These are phyloP conservation scores for Oxyura jamaicensis DNA, from an alignment of 2,113 vertebrate species.

Conservation along the genomic window DNA sequence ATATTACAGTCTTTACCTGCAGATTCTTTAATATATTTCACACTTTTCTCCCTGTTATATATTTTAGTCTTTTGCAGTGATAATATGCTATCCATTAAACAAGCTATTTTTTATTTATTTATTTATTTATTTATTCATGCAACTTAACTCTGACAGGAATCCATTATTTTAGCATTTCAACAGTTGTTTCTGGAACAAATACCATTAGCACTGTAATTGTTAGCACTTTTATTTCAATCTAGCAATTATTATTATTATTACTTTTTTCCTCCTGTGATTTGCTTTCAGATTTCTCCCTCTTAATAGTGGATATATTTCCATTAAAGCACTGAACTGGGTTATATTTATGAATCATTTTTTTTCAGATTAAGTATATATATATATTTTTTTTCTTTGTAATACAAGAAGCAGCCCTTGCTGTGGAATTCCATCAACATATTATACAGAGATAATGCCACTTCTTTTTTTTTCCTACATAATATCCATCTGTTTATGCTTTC, in stretches of 20 bases:
- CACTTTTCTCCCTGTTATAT: background rate
- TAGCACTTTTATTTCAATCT: background rate
- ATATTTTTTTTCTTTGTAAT: background rate
- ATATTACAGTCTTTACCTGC: background rate
- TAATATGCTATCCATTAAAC: background rate
- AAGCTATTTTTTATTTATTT: background rate
- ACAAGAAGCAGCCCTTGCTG: background rate
- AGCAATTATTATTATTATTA: background rate
- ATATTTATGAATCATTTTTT: background rate
- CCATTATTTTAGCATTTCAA: background rate
- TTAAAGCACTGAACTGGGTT: background rate
- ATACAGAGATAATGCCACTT: background rate
- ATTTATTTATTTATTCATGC: background rate
- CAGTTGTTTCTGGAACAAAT: conserved; percentile 11
- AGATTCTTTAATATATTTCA: background rate
- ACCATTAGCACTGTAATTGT: background rate
- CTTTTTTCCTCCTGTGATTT: background rate
- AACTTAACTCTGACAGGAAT: background rate
- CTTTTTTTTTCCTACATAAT: background rate
- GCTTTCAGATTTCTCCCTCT: background rate
- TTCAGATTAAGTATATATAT: too few species aligned
- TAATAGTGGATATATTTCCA: background rate
- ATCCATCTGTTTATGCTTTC: background rate
- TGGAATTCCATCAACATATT: background rate
- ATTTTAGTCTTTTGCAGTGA: background rate